Evolutionary conservation across 2,797 vertebrate genomes (phyloP).

Genomic region (Capromys pilorides): DNA sequence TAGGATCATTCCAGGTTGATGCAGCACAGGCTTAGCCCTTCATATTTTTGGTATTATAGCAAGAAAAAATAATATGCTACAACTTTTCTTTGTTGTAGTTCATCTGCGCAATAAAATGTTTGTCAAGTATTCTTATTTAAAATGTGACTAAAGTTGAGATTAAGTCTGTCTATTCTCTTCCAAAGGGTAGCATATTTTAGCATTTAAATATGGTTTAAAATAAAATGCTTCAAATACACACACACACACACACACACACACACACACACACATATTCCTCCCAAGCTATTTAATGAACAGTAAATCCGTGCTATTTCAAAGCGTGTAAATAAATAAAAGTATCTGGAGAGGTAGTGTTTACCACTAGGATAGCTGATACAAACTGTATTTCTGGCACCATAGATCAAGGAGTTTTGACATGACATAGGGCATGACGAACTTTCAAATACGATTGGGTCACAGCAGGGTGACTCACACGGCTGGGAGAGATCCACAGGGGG

Average conservation of each 20-base stretch:
- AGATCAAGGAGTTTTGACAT: constrained; percentile 77
- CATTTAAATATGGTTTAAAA: constrained; percentile 44
- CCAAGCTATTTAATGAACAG: constrained; percentile 41
- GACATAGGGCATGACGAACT: constrained; percentile 22
- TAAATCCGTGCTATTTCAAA: constrained; percentile 55
- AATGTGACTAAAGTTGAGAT: constrained; percentile 54
- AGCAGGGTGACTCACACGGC: constrained; percentile 55
- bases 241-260: too few relatives aligned
- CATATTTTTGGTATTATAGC: constrained; percentile 79
- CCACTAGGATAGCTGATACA: constrained; percentile 50
- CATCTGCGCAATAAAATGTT: constrained; percentile 82
- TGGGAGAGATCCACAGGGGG: constrained; percentile 46
- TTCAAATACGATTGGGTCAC: constrained; percentile 55
- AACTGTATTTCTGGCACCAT: constrained; percentile 63
- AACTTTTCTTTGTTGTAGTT: constrained; percentile 78
- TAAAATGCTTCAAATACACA: too few relatives aligned
- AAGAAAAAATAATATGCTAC: constrained; percentile 81
- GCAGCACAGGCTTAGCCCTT: constrained; percentile 78
- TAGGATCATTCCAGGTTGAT: constrained; percentile 82
- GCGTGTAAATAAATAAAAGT: constrained; percentile 49
- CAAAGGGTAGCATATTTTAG: constrained; percentile 55
- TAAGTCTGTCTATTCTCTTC: constrained; percentile 73
- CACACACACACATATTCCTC: too few relatives aligned
- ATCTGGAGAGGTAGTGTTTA: constrained; percentile 62
- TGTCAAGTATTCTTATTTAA: constrained; percentile 76